These are phyloP conservation scores for Stenolophus ochropezus DNA, from an alignment of 2,888 invertebrate species.

Conservation along the genomic window DNA sequence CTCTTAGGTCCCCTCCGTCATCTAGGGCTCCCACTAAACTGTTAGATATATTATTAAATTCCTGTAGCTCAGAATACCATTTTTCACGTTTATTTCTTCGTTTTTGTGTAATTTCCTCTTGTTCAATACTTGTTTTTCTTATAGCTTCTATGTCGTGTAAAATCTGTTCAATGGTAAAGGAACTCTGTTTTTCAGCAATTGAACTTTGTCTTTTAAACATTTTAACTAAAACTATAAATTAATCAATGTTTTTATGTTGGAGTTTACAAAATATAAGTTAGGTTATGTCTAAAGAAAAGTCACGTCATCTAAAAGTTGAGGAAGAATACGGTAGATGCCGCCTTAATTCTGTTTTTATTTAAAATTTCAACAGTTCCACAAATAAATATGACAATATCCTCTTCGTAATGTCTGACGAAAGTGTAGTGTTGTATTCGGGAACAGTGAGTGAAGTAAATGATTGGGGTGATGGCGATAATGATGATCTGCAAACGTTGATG, in stretches of 20 bases:
- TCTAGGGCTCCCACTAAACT: slow-evolving; percentile 62
- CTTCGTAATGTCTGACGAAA: slow-evolving; percentile 54
- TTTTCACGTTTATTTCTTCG: slow-evolving; percentile 56
- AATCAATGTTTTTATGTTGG: neutral
- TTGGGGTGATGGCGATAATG: slow-evolving; percentile 61
- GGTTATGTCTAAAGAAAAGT: slow-evolving; percentile 26
- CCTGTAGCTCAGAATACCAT: slow-evolving; percentile 62
- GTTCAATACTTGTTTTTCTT: slow-evolving; percentile 61
- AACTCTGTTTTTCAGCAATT: slow-evolving; percentile 51
- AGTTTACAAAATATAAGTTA: neutral
- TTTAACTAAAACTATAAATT: neutral
- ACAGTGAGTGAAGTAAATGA: slow-evolving; percentile 52
- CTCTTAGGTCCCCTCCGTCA: slow-evolving; percentile 56
- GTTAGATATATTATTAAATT: slow-evolving; percentile 63
- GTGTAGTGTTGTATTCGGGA: slow-evolving; percentile 43
- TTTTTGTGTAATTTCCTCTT: slow-evolving; percentile 45
- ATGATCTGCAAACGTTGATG: slow-evolving; percentile 70
- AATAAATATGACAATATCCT: slow-evolving; percentile 57
- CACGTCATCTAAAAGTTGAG: slow-evolving; percentile 2
- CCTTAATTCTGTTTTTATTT: slow-evolving; percentile 28
- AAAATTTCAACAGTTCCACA: slow-evolving; percentile 32
- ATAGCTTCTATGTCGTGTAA: slow-evolving; percentile 64
- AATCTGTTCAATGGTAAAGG: slow-evolving; percentile 63
- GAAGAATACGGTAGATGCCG: neutral
- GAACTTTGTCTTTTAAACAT: slow-evolving; percentile 50